phyloP scores from a whole-genome alignment of 2,888 invertebrate species.

The Pyrochroa serraticornis region DNA sequence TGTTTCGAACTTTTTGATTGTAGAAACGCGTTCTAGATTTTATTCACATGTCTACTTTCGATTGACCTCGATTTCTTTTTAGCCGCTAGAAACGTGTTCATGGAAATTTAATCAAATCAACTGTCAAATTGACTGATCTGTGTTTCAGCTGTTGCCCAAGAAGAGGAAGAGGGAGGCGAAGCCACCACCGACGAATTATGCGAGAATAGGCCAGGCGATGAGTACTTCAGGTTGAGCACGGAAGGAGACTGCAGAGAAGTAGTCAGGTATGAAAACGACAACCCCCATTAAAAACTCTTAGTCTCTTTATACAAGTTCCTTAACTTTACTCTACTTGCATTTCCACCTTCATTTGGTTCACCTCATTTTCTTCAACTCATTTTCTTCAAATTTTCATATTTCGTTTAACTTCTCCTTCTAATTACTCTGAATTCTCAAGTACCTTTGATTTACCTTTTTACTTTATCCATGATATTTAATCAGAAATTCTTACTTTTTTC shows the following conservation, averaged over 20 bases:
- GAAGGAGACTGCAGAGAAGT: conserved; percentile 92
- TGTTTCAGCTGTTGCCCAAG: conserved; percentile 66
- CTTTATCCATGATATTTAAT: no score
- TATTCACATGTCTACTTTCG: conserved; percentile 39
- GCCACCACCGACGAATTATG: conserved; percentile 82
- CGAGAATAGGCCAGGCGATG: conserved; percentile 85
- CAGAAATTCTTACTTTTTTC: no score
- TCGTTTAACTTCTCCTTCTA: no score
- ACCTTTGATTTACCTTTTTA: no score
- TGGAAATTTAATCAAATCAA: conserved; percentile 13
- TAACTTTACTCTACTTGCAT: no score
- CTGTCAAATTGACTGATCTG: conserved; percentile 11
- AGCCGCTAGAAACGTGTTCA: conserved; percentile 19
- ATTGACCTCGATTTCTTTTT: conserved; percentile 44
- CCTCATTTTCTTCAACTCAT: no score
- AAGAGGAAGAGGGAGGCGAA: conserved; percentile 67
- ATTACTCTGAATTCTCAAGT: no score
- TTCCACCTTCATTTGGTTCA: no score
- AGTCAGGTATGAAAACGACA: conserved; percentile 73
- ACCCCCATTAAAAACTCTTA: no score
- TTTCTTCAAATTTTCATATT: no score
- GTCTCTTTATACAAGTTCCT: no score
- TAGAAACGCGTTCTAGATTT: conserved; percentile 42
- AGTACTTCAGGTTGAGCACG: conserved; percentile 85
- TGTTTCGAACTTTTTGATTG: conserved; percentile 9